Conservation (phyloP, 1,140 invertebrate species). For the Hyposmocoma kahamanoa region DNA sequence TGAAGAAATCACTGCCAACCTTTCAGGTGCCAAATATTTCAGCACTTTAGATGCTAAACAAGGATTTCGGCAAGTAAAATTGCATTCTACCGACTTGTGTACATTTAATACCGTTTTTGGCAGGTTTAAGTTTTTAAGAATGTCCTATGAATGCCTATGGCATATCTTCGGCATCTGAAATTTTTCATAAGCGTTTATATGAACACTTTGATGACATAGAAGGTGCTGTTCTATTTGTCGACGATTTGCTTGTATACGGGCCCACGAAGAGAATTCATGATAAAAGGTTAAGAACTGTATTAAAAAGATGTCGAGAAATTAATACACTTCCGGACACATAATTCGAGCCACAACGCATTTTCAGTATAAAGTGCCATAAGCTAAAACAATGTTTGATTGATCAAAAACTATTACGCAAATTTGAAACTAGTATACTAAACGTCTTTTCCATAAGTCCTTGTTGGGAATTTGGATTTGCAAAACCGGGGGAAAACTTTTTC, state of each 20-base stretch:
- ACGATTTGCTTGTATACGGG: neutral
- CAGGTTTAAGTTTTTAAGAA: constrained; percentile 2
- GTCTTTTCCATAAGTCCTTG: too few species aligned
- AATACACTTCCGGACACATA: too few species aligned
- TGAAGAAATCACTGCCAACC: neutral
- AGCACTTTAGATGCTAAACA: constrained; percentile 6
- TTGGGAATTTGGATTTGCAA: too few species aligned
- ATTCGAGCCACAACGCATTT: too few species aligned
- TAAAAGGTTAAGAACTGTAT: neutral
- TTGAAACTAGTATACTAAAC: too few species aligned
- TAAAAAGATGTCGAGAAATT: constrained; percentile 3
- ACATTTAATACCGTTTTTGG: constrained; percentile 7
- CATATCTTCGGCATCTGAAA: constrained; percentile 2
- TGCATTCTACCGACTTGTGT: neutral
- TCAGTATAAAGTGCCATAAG: too few species aligned
- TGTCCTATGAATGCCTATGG: neutral
- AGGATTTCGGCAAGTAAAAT: constrained; percentile 3
- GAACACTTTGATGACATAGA: constrained; percentile 6
- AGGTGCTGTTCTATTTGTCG: constrained; percentile 8
- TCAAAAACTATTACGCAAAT: too few species aligned
- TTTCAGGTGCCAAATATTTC: constrained; percentile 1
- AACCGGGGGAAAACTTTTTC: too few species aligned
- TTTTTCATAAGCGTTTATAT: constrained; percentile 1
- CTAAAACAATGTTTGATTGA: too few species aligned
- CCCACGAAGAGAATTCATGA: neutral